Base-by-base conservation (phyloP, 2,888 invertebrate species). In the Drosophila neutralis region DNA sequence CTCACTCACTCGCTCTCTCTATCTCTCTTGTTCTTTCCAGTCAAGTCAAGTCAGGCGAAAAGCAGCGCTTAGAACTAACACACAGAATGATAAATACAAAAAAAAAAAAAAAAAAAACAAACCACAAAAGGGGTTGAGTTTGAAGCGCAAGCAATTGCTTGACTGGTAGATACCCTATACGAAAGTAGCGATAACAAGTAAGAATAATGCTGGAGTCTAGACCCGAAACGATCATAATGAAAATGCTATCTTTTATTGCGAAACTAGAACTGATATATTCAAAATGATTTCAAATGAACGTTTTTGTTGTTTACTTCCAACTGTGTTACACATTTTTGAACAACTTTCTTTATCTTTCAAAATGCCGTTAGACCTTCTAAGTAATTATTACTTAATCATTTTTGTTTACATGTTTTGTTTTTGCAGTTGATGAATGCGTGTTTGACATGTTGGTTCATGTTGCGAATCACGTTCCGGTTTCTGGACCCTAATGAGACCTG, bases 161-260 rank as follows among this genome's bases (percentile, higher is more conserved):
- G 38, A 38, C 38, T 27, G 11, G 5, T 1, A 31, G 1, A 48
- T 58, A 63, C 58, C 58, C 57, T 63, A 21, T 24, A 36, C 18
- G 24, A 18, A 27, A 36, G 10, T 18, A 13, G 18, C 4, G 21
- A 2, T 8, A 15, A 52, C 2, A 4, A 24, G 7, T 15, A 11
- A 6, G 13, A 52, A 8, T 13, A 15, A 3, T 15, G 35, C 6
- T 15, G 15, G 35, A 15, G 15, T 35, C 35, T 35, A 35, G 15
- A 35, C 13, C 35, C 35, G 35, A 35, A 35, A 5, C 15, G 18
- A 18, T 38, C 38, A 8, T 38, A 38, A 13, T 21, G 21, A 21
- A 21, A 45, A 21, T 21, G 13, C 13, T 45, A 13, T 21, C 2
- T 21, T 13, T 21, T 21, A 45, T 45, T 21, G 45, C 13, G 13